These are phyloP conservation scores for Antechinus stuartii DNA, from an alignment of 2,113 vertebrate species.

Conservation along the genomic window DNA sequence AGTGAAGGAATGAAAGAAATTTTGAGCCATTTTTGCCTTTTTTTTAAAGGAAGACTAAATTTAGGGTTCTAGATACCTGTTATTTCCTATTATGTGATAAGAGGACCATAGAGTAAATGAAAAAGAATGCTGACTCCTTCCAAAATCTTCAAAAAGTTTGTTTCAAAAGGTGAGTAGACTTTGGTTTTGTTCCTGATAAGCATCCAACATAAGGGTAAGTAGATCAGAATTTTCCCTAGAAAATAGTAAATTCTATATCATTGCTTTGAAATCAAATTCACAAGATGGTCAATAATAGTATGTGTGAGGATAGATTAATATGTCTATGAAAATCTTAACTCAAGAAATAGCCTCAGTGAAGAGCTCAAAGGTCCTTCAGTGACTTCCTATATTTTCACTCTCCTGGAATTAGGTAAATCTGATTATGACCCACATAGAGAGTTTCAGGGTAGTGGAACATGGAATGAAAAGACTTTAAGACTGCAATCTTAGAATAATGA, in stretches of 20 bases:
- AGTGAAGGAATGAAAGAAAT: constrained; percentile 9
- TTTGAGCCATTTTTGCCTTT: background rate
- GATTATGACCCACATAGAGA: constrained; percentile 27
- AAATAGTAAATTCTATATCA: background rate
- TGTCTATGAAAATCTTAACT: background rate
- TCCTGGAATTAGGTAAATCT: background rate
- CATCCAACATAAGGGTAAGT: background rate
- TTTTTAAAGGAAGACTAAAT: background rate
- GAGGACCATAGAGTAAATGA: background rate
- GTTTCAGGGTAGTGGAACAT: constrained; percentile 41
- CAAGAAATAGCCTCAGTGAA: constrained; percentile 7
- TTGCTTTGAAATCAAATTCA: background rate
- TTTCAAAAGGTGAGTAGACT: background rate
- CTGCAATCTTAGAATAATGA: constrained; percentile 67
- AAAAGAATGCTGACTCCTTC: constrained; percentile 14
- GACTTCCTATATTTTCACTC: background rate
- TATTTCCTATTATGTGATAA: background rate
- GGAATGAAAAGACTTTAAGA: constrained; percentile 56
- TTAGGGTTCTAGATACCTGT: background rate
- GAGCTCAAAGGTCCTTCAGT: constrained; percentile 12
- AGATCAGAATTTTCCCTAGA: background rate
- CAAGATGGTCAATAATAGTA: background rate
- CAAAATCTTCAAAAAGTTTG: constrained; percentile 13
- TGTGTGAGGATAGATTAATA: background rate
- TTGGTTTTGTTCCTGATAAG: background rate